These are phyloP conservation scores for Amazona vittata DNA, from an alignment of 2,113 vertebrate genomes.

Conservation along the genomic window DNA sequence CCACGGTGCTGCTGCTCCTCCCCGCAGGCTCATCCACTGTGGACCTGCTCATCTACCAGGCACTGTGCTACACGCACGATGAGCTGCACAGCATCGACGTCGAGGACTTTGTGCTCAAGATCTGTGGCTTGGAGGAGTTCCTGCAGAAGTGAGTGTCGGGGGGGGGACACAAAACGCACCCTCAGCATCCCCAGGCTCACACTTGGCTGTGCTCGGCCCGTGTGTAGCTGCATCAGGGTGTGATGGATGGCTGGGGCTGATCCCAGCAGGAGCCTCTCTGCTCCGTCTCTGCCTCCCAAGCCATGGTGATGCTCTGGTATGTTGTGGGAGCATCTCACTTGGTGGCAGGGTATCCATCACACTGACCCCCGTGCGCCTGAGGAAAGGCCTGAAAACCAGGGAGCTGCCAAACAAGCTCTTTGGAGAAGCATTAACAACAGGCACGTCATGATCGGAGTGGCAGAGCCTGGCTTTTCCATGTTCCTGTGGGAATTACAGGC, in stretches of 20 bases:
- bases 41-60: slow-evolving; percentile 94
- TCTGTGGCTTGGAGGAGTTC: slow-evolving; percentile 87
- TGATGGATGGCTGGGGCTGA: neutral
- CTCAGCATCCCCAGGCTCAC: neutral
- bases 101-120: slow-evolving; percentile 79
- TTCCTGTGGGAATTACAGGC: neutral
- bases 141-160: slow-evolving; percentile 85
- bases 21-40: slow-evolving; percentile 88
- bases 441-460: rapidly evolving
- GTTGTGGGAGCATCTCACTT: neutral
- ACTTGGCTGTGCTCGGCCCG: rapidly evolving
- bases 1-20: neutral
- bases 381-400: neutral
- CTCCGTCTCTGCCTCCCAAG: neutral
- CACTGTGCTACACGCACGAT: slow-evolving; percentile 90
- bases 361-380: rapidly evolving
- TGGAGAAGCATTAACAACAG: neutral
- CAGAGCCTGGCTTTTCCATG: neutral
- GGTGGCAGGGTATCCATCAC: neutral
- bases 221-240: neutral
- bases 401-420: slow-evolving; percentile 30
- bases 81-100: slow-evolving; percentile 84
- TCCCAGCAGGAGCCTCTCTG: rapidly evolving
- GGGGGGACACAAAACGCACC: rapidly evolving
- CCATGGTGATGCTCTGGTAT: rapidly evolving